These are phyloP conservation scores for Caretta caretta DNA, from an alignment of 2,113 vertebrate species.

Conservation along the genomic window DNA sequence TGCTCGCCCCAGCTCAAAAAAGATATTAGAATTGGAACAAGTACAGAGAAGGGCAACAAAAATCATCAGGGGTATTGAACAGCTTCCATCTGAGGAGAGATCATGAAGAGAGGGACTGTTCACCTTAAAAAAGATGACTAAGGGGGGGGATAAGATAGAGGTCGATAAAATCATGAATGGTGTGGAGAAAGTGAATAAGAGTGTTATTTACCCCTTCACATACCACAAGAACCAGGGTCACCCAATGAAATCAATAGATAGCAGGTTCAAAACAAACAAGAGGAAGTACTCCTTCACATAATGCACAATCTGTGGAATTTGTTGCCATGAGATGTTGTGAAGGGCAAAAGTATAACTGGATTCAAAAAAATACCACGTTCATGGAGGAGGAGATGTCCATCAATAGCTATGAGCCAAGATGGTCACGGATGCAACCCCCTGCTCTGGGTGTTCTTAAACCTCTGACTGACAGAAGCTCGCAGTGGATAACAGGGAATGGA, in stretches of 20 bases:
- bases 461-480: not conserved
- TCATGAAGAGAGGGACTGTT: not conserved
- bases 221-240: not conserved
- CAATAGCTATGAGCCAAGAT: not conserved
- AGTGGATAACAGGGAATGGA: not conserved
- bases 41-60: not conserved
- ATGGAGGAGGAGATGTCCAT: not conserved
- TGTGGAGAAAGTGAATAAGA: not conserved
- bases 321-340: not conserved
- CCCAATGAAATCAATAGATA: not conserved
- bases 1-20: not conserved
- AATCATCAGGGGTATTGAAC: not conserved
- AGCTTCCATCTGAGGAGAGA: not conserved
- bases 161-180: not conserved
- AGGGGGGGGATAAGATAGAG: not conserved
- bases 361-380: not conserved
- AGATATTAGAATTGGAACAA: not conserved
- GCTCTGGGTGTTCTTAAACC: not conserved
- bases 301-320: not conserved
- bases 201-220: not conserved
- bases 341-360: not conserved
- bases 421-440: not conserved
- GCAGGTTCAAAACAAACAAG: not conserved
- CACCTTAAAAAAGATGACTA: not conserved
- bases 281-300: not conserved